Evolutionary conservation across 2,797 vertebrate genomes (phyloP).

Genomic region (Bovichtus diacanthus): DNA sequence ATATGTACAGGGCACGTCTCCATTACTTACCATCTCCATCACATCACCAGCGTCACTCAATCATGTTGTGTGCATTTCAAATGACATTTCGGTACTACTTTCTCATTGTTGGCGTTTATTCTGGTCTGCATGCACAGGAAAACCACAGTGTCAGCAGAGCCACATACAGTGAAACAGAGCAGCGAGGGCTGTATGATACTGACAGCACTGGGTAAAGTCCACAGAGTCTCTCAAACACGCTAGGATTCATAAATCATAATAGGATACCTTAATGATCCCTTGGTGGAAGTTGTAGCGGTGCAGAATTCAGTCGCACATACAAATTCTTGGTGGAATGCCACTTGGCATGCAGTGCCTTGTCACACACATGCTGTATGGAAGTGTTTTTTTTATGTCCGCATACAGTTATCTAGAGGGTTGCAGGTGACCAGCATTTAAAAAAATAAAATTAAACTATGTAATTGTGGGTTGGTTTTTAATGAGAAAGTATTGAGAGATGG

Average conservation of each 20-base stretch:
- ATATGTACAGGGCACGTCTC: no score
- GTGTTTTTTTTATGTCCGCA: no score
- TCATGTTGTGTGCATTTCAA: accelerated
- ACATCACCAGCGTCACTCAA: background rate
- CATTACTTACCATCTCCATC: background rate
- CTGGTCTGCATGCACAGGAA: slow-evolving; percentile 25
- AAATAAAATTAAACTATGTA: no score
- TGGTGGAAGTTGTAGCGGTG: no score
- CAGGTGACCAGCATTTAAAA: no score
- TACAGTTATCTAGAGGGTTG: no score
- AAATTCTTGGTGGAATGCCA: background rate
- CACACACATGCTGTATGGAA: background rate
- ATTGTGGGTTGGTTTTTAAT: no score
- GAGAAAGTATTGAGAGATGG: no score
- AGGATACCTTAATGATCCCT: no score
- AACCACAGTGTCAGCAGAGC: slow-evolving; percentile 38
- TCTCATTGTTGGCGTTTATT: background rate
- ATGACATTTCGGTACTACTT: background rate
- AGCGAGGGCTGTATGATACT: background rate
- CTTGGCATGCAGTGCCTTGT: background rate
- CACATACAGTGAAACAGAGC: background rate
- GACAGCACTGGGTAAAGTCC: slow-evolving; percentile 22
- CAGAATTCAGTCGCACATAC: background rate
- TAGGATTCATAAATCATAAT: no score
- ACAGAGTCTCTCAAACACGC: background rate